phyloP scores from a whole-genome alignment of 1,140 invertebrate species.

The Drosophila cardini region DNA sequence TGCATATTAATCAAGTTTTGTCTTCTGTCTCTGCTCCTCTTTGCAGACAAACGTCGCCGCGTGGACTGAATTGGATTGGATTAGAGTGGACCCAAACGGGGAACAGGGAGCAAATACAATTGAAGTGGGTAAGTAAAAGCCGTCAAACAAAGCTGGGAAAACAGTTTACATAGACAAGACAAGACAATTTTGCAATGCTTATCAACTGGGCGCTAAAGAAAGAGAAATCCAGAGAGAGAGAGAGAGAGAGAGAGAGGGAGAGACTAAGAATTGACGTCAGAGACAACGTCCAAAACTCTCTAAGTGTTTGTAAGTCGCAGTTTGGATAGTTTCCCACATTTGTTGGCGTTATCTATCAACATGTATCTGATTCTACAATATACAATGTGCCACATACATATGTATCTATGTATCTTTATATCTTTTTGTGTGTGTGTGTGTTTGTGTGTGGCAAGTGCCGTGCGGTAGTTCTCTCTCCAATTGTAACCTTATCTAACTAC shows the following conservation, averaged over 20 bases:
- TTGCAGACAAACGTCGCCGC: constrained; percentile 43
- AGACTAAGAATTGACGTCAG: constrained; percentile 9
- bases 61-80: not conserved
- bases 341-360: constrained; percentile 33
- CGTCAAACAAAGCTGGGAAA: constrained; percentile 46
- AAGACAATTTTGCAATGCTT: constrained; percentile 42
- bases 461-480: constrained; percentile 23
- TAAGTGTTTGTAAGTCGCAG: constrained; percentile 18
- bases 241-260: no score
- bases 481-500: constrained; percentile 35
- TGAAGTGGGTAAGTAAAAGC: constrained; percentile 48
- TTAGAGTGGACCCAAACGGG: not conserved
- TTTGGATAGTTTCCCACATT: constrained; percentile 37
- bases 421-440: not conserved
- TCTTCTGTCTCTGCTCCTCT: constrained; percentile 35
- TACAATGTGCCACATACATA: constrained; percentile 9
- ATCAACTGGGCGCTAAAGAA: constrained; percentile 8
- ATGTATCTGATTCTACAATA: constrained; percentile 21
- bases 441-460: constrained; percentile 20
- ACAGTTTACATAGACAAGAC: constrained; percentile 16
- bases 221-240: not conserved
- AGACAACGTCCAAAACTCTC: not conserved
- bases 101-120: not conserved
- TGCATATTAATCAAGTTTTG: constrained; percentile 77
- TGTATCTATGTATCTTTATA: no score